phyloP scores from a whole-genome alignment of 2,113 vertebrate species.

The Notothenia rossii region DNA sequence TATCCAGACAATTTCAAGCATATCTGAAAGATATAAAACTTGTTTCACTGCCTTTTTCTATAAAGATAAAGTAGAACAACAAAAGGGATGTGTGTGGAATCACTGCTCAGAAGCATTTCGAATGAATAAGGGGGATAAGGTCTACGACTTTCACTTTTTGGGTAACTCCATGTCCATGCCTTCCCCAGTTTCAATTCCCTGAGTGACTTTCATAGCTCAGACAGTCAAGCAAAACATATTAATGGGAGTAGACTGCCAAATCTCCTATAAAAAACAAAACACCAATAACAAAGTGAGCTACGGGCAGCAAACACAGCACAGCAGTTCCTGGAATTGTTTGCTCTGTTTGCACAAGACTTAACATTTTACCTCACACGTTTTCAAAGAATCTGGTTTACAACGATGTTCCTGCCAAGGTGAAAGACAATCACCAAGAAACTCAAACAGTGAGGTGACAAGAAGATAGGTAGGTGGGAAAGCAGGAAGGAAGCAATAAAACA shows the following conservation, averaged over 20 bases:
- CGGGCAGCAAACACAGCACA: constrained; percentile 34
- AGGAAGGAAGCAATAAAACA: constrained; percentile 59
- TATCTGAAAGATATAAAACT: not conserved
- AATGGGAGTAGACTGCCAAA: constrained; percentile 36
- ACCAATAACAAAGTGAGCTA: constrained; percentile 31
- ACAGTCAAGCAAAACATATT: constrained; percentile 50
- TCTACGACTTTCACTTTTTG: constrained; percentile 29
- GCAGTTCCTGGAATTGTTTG: constrained; percentile 42
- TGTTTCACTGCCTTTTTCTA: not conserved
- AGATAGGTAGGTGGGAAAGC: constrained; percentile 33
- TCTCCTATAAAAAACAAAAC: constrained; percentile 29
- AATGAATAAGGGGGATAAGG: constrained; percentile 7
- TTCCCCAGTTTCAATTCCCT: constrained; percentile 41
- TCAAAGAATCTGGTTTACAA: constrained; percentile 49
- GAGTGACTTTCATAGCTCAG: constrained; percentile 43
- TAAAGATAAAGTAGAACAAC: not conserved
- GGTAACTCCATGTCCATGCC: constrained; percentile 18
- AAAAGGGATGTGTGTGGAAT: constrained; percentile 6
- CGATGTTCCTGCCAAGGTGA: constrained; percentile 42
- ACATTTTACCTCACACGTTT: constrained; percentile 46
- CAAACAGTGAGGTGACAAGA: constrained; percentile 32
- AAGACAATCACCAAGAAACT: constrained; percentile 32
- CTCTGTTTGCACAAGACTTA: constrained; percentile 34
- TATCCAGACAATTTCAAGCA: not conserved
- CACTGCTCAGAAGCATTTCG: constrained; percentile 24